These are phyloP conservation scores for Lates japonicus DNA, from an alignment of 2,797 vertebrate genomes.

Conservation along the genomic window DNA sequence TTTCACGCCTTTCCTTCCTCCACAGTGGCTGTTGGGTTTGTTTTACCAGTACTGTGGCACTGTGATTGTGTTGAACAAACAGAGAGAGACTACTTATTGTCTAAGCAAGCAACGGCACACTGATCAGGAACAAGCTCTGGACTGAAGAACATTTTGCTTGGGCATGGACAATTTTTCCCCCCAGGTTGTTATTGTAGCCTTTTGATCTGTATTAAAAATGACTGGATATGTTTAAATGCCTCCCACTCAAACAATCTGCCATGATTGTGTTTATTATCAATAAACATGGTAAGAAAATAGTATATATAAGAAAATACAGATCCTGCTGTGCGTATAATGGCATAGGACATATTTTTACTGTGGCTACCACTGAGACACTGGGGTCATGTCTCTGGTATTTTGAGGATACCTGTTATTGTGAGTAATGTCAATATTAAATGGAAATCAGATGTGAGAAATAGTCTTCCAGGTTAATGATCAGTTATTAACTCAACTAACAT, in stretches of 20 bases:
- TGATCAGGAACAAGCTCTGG: conserved; percentile 36
- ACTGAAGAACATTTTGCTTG: conserved; percentile 23
- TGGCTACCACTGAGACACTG: not conserved
- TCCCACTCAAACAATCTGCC: conserved; percentile 32
- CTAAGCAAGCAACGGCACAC: conserved; percentile 50
- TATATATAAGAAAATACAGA: conserved; percentile 5
- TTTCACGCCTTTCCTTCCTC: not conserved
- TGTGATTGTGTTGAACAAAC: conserved; percentile 36
- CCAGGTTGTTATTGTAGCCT: conserved; percentile 53
- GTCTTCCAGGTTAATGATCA: not conserved
- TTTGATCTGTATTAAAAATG: conserved; percentile 50
- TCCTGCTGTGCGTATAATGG: not conserved
- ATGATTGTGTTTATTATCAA: conserved; percentile 42
- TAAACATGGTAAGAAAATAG: conserved; percentile 28
- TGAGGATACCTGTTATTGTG: not conserved
- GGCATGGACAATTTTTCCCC: conserved; percentile 13
- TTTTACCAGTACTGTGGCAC: conserved; percentile 34
- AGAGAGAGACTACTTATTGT: conserved; percentile 27
- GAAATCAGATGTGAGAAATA: not conserved
- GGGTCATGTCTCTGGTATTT: not conserved
- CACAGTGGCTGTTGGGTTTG: conserved; percentile 34
- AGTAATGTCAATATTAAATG: not conserved
- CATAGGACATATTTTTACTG: not conserved
- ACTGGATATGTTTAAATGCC: conserved; percentile 28
- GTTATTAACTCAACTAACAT: not conserved